Evolutionary conservation across 2,113 vertebrate genomes (phyloP), one percentile per base, ranked within the genome.

Genomic region (Rhineura floridana): DNA sequence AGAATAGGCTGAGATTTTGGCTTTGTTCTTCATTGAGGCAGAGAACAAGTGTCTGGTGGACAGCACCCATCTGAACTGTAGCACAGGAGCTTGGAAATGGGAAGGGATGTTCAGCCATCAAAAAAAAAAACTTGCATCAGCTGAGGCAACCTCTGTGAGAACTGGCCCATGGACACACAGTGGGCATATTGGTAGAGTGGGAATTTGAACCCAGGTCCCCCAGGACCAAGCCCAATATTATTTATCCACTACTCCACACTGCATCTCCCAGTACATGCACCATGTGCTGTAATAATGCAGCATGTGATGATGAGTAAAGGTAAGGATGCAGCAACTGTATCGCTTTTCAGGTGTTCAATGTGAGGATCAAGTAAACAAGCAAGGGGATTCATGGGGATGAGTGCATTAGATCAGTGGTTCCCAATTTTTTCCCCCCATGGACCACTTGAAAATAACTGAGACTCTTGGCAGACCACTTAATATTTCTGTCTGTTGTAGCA

Each of bases 151-250:
- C 36, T 2, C 7, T 7, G 3, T 12, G 78, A 55, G 10, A n/a
- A 78, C 52, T n/a, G 33, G 30, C 3, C 28, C 28, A 67, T 30
- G 63, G 10, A 10, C 63, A 67, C 63, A 25, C 6, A 67, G 63
- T 30, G 28, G 23, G 23, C 62, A 15, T n/a, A 50, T 9, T 69
- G 15, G 48, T 4, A 12, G 46, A n/a, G 1, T 79, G 33, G 33
- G 48, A 8, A 52, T 78, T 52, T 79, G 77, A 52, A 79, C 50
- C 77, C 42, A 75, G 30, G 19, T n/a, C 33, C 77, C n/a, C n/a
- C n/a, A n/a, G n/a, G n/a, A n/a, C n/a, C n/a, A 21, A 36, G n/a
- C 3, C 9, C 0, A 0, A 59, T 50, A 21, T n/a, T n/a, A 36
- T 55, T 80, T 36, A 48, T 39, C 10, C 3, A 39, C 9, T 80